Conservation (phyloP, 2,797 vertebrate species). For the Chelidonichthys spinosus region DNA sequence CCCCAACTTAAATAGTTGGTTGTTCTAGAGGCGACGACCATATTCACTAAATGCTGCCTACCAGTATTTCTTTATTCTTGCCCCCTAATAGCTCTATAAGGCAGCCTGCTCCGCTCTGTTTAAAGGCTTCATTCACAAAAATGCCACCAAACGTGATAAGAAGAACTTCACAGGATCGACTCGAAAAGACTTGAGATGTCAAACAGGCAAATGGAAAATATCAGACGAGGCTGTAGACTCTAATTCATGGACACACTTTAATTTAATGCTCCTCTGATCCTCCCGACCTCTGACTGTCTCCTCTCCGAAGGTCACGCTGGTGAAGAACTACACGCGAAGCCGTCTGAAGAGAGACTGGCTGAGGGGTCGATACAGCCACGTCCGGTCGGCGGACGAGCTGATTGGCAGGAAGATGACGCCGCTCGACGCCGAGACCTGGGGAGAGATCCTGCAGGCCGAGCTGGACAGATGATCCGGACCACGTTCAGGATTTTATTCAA, state of each 20-base stretch:
- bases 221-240: background rate
- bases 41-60: too few species aligned
- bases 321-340: slow-evolving; percentile 90
- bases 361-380: slow-evolving; percentile 88
- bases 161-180: background rate
- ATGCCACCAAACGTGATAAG: too few species aligned
- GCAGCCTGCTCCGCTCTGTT: too few species aligned
- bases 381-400: slow-evolving; percentile 84
- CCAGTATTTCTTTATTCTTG: too few species aligned
- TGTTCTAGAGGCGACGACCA: too few species aligned
- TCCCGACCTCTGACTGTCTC: background rate
- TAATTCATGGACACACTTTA: too few species aligned
- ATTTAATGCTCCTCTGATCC: background rate
- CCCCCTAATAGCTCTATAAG: too few species aligned
- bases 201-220: background rate
- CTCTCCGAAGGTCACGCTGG: slow-evolving; percentile 84
- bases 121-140: too few species aligned
- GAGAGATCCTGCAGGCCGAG: slow-evolving; percentile 93
- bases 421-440: slow-evolving; percentile 90
- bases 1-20: too few species aligned
- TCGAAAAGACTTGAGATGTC: background rate
- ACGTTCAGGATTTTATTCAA: background rate
- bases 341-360: slow-evolving; percentile 90
- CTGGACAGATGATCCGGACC: slow-evolving; percentile 83
- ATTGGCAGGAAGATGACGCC: slow-evolving; percentile 85